Evolutionary conservation across 1,140 invertebrate genomes (phyloP).

Genomic region (Rhagoletis pomonella): DNA sequence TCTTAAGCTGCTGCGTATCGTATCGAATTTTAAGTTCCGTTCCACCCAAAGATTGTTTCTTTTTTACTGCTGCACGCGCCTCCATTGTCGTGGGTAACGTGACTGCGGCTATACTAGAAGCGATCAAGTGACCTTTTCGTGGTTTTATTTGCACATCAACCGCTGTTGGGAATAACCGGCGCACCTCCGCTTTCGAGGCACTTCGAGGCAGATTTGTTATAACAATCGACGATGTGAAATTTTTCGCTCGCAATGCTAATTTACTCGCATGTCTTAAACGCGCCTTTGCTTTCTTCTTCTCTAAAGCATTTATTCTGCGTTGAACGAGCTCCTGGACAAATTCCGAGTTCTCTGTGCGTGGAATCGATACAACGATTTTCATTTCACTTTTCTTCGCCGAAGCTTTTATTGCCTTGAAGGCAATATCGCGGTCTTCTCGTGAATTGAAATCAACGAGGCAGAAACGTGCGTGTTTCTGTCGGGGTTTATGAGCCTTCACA

Average conservation of each 20-base stretch:
- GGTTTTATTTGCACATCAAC: conserved; percentile 70
- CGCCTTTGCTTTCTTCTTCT: conserved; percentile 64
- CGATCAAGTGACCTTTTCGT: conserved; percentile 55
- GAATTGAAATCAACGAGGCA: conserved; percentile 67
- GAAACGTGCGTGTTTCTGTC: conserved; percentile 69
- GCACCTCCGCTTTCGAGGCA: conserved; percentile 62
- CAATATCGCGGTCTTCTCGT: conserved; percentile 63
- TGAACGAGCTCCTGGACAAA: conserved; percentile 67
- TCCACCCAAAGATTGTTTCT: conserved; percentile 63
- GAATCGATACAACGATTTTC: conserved; percentile 63
- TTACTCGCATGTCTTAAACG: conserved; percentile 64
- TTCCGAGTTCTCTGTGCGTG: conserved; percentile 68
- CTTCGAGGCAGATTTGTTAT: conserved; percentile 69
- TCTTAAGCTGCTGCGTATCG: conserved; percentile 61
- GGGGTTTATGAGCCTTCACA: conserved; percentile 62
- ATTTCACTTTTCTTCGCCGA: conserved; percentile 59
- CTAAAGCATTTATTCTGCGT: conserved; percentile 64
- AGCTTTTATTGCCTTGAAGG: conserved; percentile 60
- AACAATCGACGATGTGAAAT: conserved; percentile 67
- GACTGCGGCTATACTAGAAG: conserved; percentile 65
- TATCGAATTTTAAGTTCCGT: conserved; percentile 64
- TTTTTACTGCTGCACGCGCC: conserved; percentile 64
- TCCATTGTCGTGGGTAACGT: conserved; percentile 67
- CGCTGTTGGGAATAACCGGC: conserved; percentile 65
- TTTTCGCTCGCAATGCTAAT: conserved; percentile 59